Percentiles rank a stretch among this genome's conserved stretches.
Conservation (phyloP, 2,888 invertebrate genomes). For the Lepidocyrtinus sp. region DNA sequence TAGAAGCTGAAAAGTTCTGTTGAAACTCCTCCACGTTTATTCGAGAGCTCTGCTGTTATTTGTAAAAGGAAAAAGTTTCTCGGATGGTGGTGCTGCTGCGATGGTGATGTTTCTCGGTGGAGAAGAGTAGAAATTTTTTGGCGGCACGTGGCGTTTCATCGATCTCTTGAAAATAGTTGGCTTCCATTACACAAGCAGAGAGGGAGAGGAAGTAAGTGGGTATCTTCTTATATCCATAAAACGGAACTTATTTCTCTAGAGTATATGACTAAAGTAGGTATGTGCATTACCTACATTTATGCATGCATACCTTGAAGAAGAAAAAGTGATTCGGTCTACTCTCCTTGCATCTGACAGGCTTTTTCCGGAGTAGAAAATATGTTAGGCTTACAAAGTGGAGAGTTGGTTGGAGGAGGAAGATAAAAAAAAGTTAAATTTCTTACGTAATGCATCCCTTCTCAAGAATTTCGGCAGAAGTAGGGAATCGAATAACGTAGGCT, state of each 20-base stretch:
- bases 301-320: conserved; percentile 1
- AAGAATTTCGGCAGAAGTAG: no score
- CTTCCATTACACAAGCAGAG: conserved; percentile 50
- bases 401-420: conserved; percentile 4
- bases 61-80: neutral
- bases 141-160: conserved; percentile 68
- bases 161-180: conserved; percentile 60
- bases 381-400: no score
- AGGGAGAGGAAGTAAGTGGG: conserved; percentile 8
- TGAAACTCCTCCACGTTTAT: conserved; percentile 11
- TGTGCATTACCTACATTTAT: conserved; percentile 18
- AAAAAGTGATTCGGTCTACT: neutral
- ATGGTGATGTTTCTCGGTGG: conserved; percentile 7
- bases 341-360: conserved; percentile 1
- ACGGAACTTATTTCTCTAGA: neutral
- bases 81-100: neutral
- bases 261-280: conserved; percentile 6
- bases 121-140: conserved; percentile 49
- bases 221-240: conserved; percentile 9
- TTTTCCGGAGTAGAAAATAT: neutral
- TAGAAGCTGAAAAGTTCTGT: no score
- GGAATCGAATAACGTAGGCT: no score
- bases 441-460: neutral
- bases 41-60: neutral
- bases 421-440: neutral